Evolutionary conservation across 2,797 vertebrate species (phyloP).

Genomic region (Somateria mollissima): DNA sequence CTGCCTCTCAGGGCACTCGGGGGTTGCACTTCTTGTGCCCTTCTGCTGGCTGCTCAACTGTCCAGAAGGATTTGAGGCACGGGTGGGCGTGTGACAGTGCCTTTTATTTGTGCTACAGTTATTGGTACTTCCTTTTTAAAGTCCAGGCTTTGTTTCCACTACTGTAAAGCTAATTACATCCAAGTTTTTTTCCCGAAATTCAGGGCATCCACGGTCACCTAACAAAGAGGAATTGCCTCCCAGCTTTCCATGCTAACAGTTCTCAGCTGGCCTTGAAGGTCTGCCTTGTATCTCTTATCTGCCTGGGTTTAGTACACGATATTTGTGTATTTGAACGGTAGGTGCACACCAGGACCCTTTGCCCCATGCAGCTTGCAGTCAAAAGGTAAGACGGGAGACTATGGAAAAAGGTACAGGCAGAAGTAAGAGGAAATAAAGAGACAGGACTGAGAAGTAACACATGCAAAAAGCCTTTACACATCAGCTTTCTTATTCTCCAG

Average conservation of each 20-base stretch:
- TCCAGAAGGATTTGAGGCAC: neutral
- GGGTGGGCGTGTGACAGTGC: neutral
- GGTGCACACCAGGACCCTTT: neutral
- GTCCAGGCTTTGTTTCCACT: neutral
- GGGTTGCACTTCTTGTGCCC: neutral
- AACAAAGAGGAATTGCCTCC: neutral
- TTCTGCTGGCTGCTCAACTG: neutral
- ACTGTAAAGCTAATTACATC: neutral
- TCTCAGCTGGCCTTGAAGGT: neutral
- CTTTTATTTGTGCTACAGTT: neutral
- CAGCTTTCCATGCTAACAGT: neutral
- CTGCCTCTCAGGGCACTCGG: accelerated
- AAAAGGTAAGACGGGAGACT: neutral
- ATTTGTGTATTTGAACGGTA: neutral
- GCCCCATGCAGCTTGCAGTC: neutral
- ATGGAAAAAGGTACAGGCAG: neutral
- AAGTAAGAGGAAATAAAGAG: neutral
- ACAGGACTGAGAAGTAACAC: neutral
- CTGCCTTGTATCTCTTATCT: neutral
- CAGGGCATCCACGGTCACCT: neutral
- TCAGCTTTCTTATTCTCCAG: neutral
- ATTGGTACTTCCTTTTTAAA: neutral
- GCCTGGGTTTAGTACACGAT: neutral
- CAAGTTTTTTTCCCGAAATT: neutral
- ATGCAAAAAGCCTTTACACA: neutral